These are phyloP conservation scores for Poeciliopsis gracilis DNA, from an alignment of 2,797 vertebrate genomes.

Conservation along the genomic window DNA sequence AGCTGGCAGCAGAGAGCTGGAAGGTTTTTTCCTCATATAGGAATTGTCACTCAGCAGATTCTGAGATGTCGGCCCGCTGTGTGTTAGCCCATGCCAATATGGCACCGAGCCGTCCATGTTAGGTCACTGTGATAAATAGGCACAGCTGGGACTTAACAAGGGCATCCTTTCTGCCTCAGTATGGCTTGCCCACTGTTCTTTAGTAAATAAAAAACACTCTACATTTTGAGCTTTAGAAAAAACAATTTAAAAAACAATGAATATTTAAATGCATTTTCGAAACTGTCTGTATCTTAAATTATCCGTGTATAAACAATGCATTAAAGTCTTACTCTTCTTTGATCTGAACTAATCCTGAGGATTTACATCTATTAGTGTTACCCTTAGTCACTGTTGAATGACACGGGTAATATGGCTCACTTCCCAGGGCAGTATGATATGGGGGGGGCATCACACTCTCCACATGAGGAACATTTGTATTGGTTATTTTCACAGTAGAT, in stretches of 20 bases:
- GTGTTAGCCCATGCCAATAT: slow-evolving; percentile 7
- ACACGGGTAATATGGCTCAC: neutral
- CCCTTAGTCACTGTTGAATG: neutral
- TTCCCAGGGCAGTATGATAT: neutral
- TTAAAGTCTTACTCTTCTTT: neutral
- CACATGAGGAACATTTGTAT: neutral
- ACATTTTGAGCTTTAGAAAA: neutral
- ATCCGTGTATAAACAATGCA: neutral
- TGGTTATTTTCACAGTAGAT: neutral
- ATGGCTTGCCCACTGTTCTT: neutral
- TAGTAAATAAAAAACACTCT: neutral
- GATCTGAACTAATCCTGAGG: neutral
- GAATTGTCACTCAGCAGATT: slow-evolving; percentile 11
- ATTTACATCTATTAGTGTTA: neutral
- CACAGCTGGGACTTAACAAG: slow-evolving; percentile 6
- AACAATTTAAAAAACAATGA: neutral
- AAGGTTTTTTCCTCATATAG: neutral
- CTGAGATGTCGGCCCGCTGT: slow-evolving; percentile 1
- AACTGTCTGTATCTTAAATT: neutral
- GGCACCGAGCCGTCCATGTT: slow-evolving; percentile 2
- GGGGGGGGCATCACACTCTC: neutral
- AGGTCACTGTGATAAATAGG: slow-evolving; percentile 6
- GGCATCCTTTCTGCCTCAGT: neutral
- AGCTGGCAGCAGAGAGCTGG: slow-evolving; percentile 5
- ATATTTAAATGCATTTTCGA: neutral